A percentile compares a stretch with the other conserved stretches of the same genome.
Evolutionary conservation across 2,888 invertebrate species (phyloP).

Genomic region (Stenodera caucasica): DNA sequence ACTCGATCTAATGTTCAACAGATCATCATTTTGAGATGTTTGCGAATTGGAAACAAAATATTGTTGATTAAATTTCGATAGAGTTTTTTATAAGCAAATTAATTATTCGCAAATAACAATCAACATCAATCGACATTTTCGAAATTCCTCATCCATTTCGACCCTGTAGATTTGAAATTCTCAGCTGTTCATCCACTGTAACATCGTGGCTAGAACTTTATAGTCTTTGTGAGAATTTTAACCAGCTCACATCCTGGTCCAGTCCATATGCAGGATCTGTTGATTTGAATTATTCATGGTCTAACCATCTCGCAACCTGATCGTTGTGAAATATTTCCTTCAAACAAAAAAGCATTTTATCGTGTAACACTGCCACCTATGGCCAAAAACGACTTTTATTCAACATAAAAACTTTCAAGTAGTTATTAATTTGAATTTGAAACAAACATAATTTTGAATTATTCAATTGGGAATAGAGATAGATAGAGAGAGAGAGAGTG

Average conservation of each 20-base stretch:
- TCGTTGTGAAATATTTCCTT: constrained; percentile 41
- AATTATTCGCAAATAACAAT: background rate
- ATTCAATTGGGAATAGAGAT: background rate
- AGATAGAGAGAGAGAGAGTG: background rate
- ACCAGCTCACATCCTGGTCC: constrained; percentile 36
- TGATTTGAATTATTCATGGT: constrained; percentile 48
- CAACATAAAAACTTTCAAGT: background rate
- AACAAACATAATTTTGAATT: background rate
- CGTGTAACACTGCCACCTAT: constrained; percentile 7
- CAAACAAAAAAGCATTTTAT: constrained; percentile 39
- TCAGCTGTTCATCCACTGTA: constrained; percentile 13
- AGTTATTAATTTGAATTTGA: background rate
- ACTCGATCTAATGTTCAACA: no score
- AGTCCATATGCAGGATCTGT: constrained; percentile 39
- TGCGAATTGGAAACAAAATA: no score
- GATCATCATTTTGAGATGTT: no score
- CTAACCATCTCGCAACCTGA: constrained; percentile 43
- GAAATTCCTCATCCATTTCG: constrained; percentile 1
- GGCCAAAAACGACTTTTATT: background rate
- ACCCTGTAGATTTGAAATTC: background rate
- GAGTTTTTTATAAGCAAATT: no score
- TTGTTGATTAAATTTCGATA: no score
- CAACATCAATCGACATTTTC: constrained; percentile 8
- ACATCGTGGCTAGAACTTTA: constrained; percentile 31
- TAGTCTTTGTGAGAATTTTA: constrained; percentile 37